Base-by-base conservation (phyloP, 2,888 invertebrate species). In the Aporophyla lueneburgensis region DNA sequence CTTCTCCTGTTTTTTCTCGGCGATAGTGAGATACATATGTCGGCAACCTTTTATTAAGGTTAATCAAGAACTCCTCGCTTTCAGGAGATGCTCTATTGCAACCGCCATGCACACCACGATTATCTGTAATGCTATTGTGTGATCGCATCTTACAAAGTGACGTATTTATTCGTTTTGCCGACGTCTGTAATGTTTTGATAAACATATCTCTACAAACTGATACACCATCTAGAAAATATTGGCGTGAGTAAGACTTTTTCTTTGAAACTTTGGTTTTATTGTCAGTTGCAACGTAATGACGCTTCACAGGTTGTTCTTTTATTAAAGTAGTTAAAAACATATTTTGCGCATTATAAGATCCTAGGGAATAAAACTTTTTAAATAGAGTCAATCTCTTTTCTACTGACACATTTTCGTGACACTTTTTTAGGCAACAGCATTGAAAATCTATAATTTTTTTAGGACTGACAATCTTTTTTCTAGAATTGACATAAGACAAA, bases 191-290 rank as follows among this genome's bases (percentile, higher is more conserved):
- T 33, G 76, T 76, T 59, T 79, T 76, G 9, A 77, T 46, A 80
- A 75, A 80, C 76, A 80, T 75, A 43, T 72, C 56, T 71, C 61
- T 61, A 63, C 77, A 76, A 68, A 80, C 78, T 66, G 65, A 69
- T 74, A 70, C 72, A 70, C 67, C 72, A 51, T 81, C 69, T 73
- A 77, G 70, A 70, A 66, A 70, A 72, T 75, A 77, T 75, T 77
- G 65, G 51, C 75, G 80, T 56, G 76, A 66, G n/a, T n/a, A 77
- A 65, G 74, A 54, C 71, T 80, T 74, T 74, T 77, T 80, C 74
- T 74, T 80, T 69, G 61, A 76, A 76, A 65, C 61, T 56, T 71
- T 59, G 71, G 62, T 62, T 62, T 62, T 43, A 62, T 43, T 62
- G n/a, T 24, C n/a, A 62, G 43, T 43, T 43, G 62, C 43, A 62